Percentiles rank a stretch among this genome's conserved stretches.
Evolutionary conservation across 2,888 invertebrate species (phyloP).

Genomic region (Papilio demoleus): DNA sequence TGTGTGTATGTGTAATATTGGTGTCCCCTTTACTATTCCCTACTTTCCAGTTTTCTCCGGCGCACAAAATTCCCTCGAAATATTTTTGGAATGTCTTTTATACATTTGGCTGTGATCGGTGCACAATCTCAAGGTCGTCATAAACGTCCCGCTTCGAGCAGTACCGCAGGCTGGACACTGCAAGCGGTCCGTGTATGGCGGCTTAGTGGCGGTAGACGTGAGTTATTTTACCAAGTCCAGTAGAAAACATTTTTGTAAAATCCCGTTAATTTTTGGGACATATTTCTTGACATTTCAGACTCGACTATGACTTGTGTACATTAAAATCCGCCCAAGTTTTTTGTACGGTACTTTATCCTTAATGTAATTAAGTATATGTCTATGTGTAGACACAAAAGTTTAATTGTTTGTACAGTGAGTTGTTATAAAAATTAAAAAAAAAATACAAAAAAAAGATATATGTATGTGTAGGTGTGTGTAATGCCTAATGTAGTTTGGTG

Average conservation of each 20-base stretch:
- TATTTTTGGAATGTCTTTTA: constrained; percentile 54
- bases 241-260: background rate
- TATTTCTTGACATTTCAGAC: constrained; percentile 5
- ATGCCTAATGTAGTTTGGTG: constrained; percentile 66
- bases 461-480: constrained; percentile 63
- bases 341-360: constrained; percentile 50
- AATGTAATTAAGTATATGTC: constrained; percentile 46
- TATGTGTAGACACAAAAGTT: constrained; percentile 52
- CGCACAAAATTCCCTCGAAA: constrained; percentile 33
- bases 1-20: constrained; percentile 15
- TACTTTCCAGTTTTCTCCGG: constrained; percentile 37
- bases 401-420: constrained; percentile 71
- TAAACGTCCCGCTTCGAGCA: background rate
- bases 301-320: constrained; percentile 34
- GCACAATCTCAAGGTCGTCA: constrained; percentile 9
- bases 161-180: no score
- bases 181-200: constrained; percentile 1
- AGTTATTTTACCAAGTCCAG: background rate
- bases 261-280: background rate
- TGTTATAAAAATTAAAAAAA: constrained; percentile 62
- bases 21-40: background rate
- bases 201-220: background rate
- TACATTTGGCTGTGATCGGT: constrained; percentile 73
- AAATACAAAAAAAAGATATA: constrained; percentile 56
- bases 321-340: constrained; percentile 58